Percentiles rank a stretch among this genome's conserved stretches.
These are phyloP conservation scores for Eristalis tenax DNA, from an alignment of 2,888 invertebrate genomes.

Conservation along the genomic window DNA sequence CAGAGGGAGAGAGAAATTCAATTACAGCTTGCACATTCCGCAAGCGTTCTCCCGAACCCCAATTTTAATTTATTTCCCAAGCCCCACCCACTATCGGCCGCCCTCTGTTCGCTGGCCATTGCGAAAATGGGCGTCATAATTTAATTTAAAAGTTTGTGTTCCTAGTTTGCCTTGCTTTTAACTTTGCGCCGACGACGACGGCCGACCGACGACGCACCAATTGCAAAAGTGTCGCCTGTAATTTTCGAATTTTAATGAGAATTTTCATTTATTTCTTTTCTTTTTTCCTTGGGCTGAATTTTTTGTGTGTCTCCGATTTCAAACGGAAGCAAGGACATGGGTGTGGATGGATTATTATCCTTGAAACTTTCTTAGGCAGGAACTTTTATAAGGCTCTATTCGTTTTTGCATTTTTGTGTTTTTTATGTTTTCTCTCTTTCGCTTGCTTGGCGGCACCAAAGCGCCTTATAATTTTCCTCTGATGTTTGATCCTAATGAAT, in stretches of 20 bases:
- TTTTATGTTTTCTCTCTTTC: neutral
- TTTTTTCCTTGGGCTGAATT: slow-evolving; percentile 5
- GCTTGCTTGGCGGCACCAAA: neutral
- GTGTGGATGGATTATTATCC: neutral
- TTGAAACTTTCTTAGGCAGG: slow-evolving; percentile 35
- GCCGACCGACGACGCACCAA: slow-evolving; percentile 43
- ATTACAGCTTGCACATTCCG: slow-evolving; percentile 52
- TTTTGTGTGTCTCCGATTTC: slow-evolving; percentile 29
- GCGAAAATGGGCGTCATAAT: slow-evolving; percentile 65
- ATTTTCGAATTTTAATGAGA: slow-evolving; percentile 71
- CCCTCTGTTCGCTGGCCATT: slow-evolving; percentile 16
- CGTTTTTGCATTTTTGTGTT: neutral
- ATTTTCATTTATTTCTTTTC: slow-evolving; percentile 36
- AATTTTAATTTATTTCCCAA: slow-evolving; percentile 1
- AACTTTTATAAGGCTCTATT: slow-evolving; percentile 12
- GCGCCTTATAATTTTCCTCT: slow-evolving; percentile 24
- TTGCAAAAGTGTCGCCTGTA: slow-evolving; percentile 66
- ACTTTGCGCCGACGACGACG: slow-evolving; percentile 43
- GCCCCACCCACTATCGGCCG: neutral
- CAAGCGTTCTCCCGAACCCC: neutral
- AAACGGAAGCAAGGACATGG: slow-evolving; percentile 5
- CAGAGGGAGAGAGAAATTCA: slow-evolving; percentile 30
- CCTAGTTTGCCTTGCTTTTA: slow-evolving; percentile 61
- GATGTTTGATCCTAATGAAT: slow-evolving; percentile 44
- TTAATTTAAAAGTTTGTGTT: slow-evolving; percentile 70